Conservation (phyloP, 2,888 invertebrate species). For the Aleiodes testaceus region DNA sequence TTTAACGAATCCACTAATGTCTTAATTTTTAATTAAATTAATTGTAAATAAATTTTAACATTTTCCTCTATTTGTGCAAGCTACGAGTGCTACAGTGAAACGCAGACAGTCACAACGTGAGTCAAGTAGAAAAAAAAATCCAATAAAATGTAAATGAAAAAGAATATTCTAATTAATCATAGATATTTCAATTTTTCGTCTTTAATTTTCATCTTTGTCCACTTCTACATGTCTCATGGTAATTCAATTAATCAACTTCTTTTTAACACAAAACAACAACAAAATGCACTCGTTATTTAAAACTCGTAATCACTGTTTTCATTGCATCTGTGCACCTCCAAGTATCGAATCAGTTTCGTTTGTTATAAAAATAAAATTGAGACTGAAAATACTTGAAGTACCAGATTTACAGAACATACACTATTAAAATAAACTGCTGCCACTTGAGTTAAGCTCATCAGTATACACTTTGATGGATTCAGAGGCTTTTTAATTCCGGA, state of each 20-base stretch:
- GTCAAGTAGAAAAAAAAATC: slow-evolving; percentile 59
- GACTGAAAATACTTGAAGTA: slow-evolving; percentile 2
- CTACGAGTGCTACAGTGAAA: slow-evolving; percentile 70
- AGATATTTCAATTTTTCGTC: slow-evolving; percentile 19
- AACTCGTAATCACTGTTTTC: slow-evolving; percentile 4
- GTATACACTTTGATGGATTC: neutral
- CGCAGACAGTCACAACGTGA: slow-evolving; percentile 70
- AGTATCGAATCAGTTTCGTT: slow-evolving; percentile 1
- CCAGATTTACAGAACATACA: slow-evolving; percentile 6
- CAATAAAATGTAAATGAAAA: slow-evolving; percentile 16
- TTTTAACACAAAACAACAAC: neutral
- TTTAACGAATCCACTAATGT: neutral
- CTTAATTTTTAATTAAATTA: slow-evolving; percentile 25
- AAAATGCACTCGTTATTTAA: neutral
- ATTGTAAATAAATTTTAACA: slow-evolving; percentile 38
- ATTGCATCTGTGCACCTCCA: slow-evolving; percentile 2
- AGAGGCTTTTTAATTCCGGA: too few species aligned
- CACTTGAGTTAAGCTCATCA: slow-evolving; percentile 6
- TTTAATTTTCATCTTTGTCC: slow-evolving; percentile 19
- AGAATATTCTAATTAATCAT: neutral
- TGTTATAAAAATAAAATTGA: slow-evolving; percentile 2
- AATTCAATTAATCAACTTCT: slow-evolving; percentile 6
- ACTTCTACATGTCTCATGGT: slow-evolving; percentile 11
- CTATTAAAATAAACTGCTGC: neutral
- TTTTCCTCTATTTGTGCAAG: slow-evolving; percentile 67